Conservation (phyloP, 2,888 invertebrate species). For the Cephus rjabovi region DNA sequence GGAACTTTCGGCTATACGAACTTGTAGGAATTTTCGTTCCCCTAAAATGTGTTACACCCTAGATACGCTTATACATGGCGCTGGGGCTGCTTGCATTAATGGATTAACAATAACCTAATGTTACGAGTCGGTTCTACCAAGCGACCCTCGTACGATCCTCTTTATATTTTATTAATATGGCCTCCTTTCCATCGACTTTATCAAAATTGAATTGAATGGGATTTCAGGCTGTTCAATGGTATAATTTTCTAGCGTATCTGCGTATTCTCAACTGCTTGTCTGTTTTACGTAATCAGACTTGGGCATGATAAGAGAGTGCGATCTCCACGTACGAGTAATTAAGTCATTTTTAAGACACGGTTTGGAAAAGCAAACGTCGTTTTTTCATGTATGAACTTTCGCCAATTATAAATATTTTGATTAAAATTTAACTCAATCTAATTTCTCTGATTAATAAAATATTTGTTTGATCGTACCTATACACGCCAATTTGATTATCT, state of each 20-base stretch:
- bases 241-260: background rate
- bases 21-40: slow-evolving; percentile 4
- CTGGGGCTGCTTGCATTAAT: slow-evolving; percentile 14
- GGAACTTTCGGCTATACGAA: background rate
- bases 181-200: background rate
- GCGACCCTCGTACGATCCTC: slow-evolving; percentile 1
- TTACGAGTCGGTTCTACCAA: slow-evolving; percentile 3
- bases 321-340: background rate
- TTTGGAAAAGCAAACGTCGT: background rate
- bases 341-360: background rate
- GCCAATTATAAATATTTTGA: background rate
- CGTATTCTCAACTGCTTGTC: background rate
- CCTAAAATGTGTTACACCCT: background rate
- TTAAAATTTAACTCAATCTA: background rate
- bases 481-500: no score
- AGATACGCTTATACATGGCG: background rate
- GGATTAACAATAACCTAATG: slow-evolving; percentile 25
- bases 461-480: no score
- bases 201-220: slow-evolving; percentile 9
- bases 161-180: slow-evolving; percentile 10
- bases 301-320: background rate
- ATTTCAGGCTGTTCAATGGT: background rate
- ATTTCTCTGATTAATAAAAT: no score
- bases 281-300: background rate
- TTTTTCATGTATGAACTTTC: no score